Conservation (phyloP, 2,113 vertebrate genomes). For the Haliaeetus leucogaster region DNA sequence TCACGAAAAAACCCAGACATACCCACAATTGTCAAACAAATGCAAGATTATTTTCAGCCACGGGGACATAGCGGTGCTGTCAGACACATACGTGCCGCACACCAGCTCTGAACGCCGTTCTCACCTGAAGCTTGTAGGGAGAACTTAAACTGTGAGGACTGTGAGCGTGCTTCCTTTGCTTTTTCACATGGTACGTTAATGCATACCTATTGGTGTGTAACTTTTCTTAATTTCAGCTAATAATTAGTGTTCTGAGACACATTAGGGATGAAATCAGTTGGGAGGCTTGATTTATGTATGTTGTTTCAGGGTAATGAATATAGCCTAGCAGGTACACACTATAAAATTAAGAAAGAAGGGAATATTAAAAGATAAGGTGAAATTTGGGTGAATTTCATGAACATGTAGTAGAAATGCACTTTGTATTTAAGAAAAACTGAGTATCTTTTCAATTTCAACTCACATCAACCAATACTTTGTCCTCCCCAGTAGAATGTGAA, state of each 20-base stretch:
- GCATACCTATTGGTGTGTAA: background rate
- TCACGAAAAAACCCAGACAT: background rate
- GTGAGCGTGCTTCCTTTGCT: background rate
- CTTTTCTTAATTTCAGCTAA: slow-evolving; percentile 2
- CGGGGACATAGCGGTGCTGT: background rate
- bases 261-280: background rate
- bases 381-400: background rate
- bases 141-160: background rate
- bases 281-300: slow-evolving; percentile 5
- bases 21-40: background rate
- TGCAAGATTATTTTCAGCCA: background rate
- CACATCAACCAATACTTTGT: background rate
- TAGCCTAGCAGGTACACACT: background rate
- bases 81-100: background rate
- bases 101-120: background rate
- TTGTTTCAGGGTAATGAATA: slow-evolving; percentile 17
- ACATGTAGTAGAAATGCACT: background rate
- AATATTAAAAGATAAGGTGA: background rate
- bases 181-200: background rate
- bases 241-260: slow-evolving; percentile 15
- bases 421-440: background rate
- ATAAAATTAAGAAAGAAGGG: background rate
- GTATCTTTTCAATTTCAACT: background rate
- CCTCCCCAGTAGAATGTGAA: background rate
- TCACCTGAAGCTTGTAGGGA: background rate